phyloP scores from a whole-genome alignment of 2,888 invertebrate genomes.

The Therioaphis trifolii region DNA sequence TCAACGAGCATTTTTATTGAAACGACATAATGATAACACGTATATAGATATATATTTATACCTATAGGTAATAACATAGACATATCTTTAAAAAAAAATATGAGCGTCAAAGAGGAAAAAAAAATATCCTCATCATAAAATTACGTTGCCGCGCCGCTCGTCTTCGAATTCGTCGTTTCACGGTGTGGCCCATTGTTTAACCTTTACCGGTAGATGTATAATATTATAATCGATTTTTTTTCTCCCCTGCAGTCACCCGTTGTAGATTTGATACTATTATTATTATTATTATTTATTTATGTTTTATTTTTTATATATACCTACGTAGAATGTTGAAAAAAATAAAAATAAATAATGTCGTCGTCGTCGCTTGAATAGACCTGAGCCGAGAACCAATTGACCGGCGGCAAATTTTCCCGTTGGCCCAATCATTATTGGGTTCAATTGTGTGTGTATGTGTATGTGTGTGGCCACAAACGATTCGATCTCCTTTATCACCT shows the following conservation, averaged over 20 bases:
- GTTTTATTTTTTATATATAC: not conserved
- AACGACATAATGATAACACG: too few species aligned
- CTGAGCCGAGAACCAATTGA: conserved; percentile 38
- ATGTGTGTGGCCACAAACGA: conserved; percentile 39
- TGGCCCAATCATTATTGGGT: conserved; percentile 52
- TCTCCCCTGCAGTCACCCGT: conserved; percentile 39
- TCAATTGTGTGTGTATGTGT: conserved; percentile 41
- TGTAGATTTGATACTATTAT: conserved; percentile 53
- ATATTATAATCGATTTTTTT: conserved; percentile 42
- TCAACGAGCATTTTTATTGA: not conserved
- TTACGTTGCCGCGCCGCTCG: conserved; percentile 8
- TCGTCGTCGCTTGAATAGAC: conserved; percentile 54
- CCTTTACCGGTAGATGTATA: conserved; percentile 50
- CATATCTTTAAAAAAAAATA: too few species aligned
- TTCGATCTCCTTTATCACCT: conserved; percentile 59
- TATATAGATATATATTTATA: too few species aligned
- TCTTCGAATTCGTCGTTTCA: conserved; percentile 47
- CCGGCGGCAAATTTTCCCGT: conserved; percentile 57
- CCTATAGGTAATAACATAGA: too few species aligned
- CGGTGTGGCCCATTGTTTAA: conserved; percentile 58
- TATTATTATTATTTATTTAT: conserved; percentile 23
- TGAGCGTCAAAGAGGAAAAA: not conserved
- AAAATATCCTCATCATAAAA: conserved; percentile 4
- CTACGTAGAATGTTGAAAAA: not conserved
- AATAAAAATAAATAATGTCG: conserved; percentile 47